Percentiles rank a stretch among this genome's conserved stretches.
These are phyloP conservation scores for Drosophila funebris DNA, from an alignment of 1,140 invertebrate species.

Conservation along the genomic window DNA sequence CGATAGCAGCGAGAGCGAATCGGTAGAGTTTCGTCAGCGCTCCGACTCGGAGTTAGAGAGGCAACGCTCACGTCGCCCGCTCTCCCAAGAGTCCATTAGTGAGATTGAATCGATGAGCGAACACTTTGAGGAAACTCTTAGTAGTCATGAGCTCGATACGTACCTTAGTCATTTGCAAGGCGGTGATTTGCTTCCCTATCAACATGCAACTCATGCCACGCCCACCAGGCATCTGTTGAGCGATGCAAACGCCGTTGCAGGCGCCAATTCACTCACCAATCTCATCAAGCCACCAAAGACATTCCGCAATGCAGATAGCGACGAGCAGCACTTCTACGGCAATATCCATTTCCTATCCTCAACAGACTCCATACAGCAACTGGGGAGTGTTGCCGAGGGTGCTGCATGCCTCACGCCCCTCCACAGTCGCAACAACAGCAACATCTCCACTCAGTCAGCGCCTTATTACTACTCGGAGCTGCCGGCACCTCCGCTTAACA, in stretches of 20 bases:
- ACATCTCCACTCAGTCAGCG: constrained; percentile 86
- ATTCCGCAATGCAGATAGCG: constrained; percentile 69
- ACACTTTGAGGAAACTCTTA: constrained; percentile 85
- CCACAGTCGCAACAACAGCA: constrained; percentile 82
- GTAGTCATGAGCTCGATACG: constrained; percentile 87
- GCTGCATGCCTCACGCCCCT: constrained; percentile 57
- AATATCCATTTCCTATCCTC: constrained; percentile 82
- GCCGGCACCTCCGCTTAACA: constrained; percentile 85
- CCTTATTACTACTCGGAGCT: constrained; percentile 94
- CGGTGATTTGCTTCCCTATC: constrained; percentile 77
- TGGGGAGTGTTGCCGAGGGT: constrained; percentile 28
- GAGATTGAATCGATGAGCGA: constrained; percentile 87
- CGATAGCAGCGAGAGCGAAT: constrained; percentile 75
- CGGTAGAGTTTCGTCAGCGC: constrained; percentile 85
- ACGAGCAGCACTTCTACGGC: constrained; percentile 79
- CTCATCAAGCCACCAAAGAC: constrained; percentile 81
- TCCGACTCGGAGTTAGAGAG: constrained; percentile 86
- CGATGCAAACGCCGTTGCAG: constrained; percentile 46
- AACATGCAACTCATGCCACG: constrained; percentile 37
- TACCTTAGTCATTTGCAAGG: constrained; percentile 87
- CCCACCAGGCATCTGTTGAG: constrained; percentile 53
- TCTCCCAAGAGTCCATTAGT: constrained; percentile 88
- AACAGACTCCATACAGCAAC: constrained; percentile 75
- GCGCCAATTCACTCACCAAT: constrained; percentile 58
- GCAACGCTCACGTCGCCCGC: constrained; percentile 88